phyloP scores from a whole-genome alignment of 1,140 invertebrate species.

The Dolichoris vasculosae region DNA sequence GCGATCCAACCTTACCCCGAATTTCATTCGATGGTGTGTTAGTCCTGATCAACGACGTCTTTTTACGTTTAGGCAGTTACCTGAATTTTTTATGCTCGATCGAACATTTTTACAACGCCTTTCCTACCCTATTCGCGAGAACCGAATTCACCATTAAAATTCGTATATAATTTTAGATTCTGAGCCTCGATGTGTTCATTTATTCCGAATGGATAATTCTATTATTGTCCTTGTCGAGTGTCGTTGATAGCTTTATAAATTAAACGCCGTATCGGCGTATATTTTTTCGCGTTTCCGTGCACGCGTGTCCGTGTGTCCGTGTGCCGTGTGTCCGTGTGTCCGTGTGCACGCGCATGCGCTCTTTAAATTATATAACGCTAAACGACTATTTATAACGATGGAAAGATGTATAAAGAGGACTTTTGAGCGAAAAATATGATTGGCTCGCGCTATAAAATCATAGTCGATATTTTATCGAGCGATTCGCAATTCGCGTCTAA shows the following conservation, averaged over 20 bases:
- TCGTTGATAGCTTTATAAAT: not conserved
- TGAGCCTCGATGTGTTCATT: not conserved
- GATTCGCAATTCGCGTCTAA: conserved; percentile 1
- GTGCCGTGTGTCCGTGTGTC: too few species aligned
- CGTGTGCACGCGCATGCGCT: too few species aligned
- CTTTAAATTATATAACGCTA: not conserved
- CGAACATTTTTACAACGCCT: not conserved
- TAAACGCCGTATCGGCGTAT: not conserved
- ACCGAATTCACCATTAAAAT: not conserved
- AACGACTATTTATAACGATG: not conserved
- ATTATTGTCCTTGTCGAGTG: not conserved
- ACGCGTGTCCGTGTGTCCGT: too few species aligned
- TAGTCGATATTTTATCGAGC: conserved; percentile 13
- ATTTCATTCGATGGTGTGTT: not conserved
- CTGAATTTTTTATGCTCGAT: too few species aligned
- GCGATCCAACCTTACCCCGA: not conserved
- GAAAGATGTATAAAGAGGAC: not conserved
- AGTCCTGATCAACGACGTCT: not conserved
- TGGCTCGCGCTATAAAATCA: not conserved
- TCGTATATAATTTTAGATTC: not conserved
- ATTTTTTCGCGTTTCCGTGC: too few species aligned
- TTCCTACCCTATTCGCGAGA: not conserved
- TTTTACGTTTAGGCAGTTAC: not conserved
- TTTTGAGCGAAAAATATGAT: not conserved
- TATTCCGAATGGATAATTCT: not conserved